Conservation (phyloP, 2,797 vertebrate genomes). For the Microctenopoma steveboyesi region DNA sequence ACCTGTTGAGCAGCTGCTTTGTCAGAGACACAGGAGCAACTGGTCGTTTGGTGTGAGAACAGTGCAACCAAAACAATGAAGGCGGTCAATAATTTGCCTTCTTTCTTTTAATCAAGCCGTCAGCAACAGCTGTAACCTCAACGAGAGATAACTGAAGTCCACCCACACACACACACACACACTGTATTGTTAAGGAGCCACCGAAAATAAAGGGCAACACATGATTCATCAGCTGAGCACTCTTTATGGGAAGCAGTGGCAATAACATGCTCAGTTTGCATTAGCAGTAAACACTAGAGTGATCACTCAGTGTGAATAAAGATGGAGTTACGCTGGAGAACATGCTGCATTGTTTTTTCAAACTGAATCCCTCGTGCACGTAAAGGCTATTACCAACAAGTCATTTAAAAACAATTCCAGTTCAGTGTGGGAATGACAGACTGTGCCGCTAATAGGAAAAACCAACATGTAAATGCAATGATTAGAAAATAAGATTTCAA, state of each 20-base stretch:
- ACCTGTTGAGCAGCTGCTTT: neutral
- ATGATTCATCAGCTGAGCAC: neutral
- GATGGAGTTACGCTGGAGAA: neutral
- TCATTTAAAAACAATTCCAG: neutral
- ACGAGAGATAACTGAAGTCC: no score
- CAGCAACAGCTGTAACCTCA: no score
- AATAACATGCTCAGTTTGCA: neutral
- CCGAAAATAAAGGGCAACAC: neutral
- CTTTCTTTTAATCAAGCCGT: no score
- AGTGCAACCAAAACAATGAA: constrained; percentile 6
- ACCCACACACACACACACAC: neutral
- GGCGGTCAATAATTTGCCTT: neutral
- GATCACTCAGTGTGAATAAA: neutral
- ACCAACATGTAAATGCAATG: constrained; percentile 1
- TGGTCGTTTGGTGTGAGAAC: neutral
- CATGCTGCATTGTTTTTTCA: neutral
- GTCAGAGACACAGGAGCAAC: neutral
- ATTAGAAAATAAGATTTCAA: neutral
- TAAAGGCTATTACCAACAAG: constrained; percentile 1
- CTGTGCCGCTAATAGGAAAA: constrained; percentile 3
- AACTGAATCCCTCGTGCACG: neutral
- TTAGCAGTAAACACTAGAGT: neutral
- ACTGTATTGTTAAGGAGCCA: neutral
- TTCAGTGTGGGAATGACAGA: neutral
- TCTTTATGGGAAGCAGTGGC: neutral